A percentile compares a stretch with the other conserved stretches of the same genome.
Conservation (phyloP, 2,113 vertebrate species). For the Sminthopsis crassicaudata region DNA sequence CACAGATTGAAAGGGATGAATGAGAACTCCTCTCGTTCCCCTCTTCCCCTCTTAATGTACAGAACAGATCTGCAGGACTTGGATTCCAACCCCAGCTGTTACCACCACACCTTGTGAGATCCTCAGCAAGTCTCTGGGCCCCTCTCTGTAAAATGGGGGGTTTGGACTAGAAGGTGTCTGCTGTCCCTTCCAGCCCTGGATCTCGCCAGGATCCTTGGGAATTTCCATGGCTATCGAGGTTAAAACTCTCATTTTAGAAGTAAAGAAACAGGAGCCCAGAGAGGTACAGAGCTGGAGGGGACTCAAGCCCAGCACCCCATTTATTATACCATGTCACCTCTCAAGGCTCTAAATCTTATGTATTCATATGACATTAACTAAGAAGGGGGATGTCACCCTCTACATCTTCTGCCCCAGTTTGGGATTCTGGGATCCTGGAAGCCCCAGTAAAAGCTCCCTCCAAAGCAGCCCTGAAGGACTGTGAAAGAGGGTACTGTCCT, state of each 20-base stretch:
- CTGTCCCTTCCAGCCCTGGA: no score
- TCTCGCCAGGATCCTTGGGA: no score
- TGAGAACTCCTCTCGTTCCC: no score
- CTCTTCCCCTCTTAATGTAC: neutral
- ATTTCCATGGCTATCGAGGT: neutral
- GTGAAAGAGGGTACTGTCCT: no score
- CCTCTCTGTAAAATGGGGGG: no score
- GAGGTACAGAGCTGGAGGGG: neutral
- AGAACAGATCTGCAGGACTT: neutral
- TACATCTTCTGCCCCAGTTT: rapidly evolving
- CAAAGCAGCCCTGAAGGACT: no score
- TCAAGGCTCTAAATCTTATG: neutral
- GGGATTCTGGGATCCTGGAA: neutral
- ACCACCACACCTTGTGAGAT: neutral
- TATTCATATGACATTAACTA: neutral
- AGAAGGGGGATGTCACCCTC: neutral
- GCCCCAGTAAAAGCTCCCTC: neutral
- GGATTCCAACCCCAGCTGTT: no score
- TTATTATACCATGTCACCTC: neutral
- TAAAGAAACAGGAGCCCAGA: neutral
- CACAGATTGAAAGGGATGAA: neutral
- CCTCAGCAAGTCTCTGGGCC: neutral
- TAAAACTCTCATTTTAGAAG: neutral
- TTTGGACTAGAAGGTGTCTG: no score
- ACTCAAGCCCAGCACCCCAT: neutral